Evolutionary conservation across 1,140 invertebrate species (phyloP).

Genomic region (Ephestia elutella): DNA sequence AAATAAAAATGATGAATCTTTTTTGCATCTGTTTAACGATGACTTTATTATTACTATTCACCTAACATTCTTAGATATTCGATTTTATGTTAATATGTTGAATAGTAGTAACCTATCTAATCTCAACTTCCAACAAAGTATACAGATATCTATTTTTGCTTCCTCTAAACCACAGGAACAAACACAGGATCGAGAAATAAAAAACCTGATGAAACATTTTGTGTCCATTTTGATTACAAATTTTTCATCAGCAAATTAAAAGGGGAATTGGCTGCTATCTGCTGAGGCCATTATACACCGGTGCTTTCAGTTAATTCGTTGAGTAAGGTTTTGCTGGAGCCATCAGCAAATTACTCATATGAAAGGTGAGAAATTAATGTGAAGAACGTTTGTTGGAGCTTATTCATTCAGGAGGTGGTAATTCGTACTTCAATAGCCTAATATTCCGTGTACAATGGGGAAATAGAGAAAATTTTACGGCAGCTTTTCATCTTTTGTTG

Average conservation of each 20-base stretch:
- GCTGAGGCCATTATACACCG: slow-evolving; percentile 12
- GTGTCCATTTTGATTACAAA: slow-evolving; percentile 3
- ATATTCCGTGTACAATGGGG: slow-evolving; percentile 62
- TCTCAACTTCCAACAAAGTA: background rate
- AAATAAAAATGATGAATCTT: too few species aligned
- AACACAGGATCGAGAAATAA: background rate
- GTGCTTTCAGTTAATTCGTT: slow-evolving; percentile 38
- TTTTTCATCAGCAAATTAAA: slow-evolving; percentile 10
- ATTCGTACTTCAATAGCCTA: slow-evolving; percentile 65
- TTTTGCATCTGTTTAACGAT: too few species aligned
- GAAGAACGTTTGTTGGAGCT: slow-evolving; percentile 45
- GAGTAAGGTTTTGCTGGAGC: slow-evolving; percentile 37
- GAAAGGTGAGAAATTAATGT: slow-evolving; percentile 62
- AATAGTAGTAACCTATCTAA: too few species aligned
- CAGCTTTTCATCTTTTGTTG: slow-evolving; percentile 66
- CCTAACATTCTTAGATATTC: too few species aligned
- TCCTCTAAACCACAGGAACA: slow-evolving; percentile 3
- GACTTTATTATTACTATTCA: too few species aligned
- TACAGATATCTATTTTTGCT: background rate
- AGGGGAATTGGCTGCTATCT: slow-evolving; percentile 9
- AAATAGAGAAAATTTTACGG: slow-evolving; percentile 66
- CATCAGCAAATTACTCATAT: slow-evolving; percentile 66
- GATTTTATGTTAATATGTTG: too few species aligned
- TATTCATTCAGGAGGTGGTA: slow-evolving; percentile 51
- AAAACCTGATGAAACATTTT: slow-evolving; percentile 4